These are phyloP conservation scores for Orchesella cincta DNA, from an alignment of 1,140 invertebrate species.

Conservation along the genomic window DNA sequence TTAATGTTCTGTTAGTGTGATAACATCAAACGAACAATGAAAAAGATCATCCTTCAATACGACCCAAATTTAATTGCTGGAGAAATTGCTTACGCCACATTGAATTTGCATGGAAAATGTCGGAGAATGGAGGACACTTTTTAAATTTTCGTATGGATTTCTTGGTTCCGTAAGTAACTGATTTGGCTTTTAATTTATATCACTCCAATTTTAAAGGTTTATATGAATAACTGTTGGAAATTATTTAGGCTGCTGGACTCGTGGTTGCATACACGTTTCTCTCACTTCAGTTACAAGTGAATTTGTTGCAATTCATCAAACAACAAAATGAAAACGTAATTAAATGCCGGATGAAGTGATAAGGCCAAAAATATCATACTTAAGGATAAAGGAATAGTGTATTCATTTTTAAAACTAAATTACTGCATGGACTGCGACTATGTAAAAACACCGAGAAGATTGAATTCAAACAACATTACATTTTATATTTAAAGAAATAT, in stretches of 20 bases:
- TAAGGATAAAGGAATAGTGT: too few species aligned
- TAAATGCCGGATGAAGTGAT: too few species aligned
- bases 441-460: too few species aligned
- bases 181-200: not conserved
- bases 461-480: too few species aligned
- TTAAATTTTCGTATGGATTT: not conserved
- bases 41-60: not conserved
- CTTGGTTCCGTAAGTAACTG: not conserved
- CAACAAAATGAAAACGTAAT: too few species aligned
- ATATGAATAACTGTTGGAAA: too few species aligned
- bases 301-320: too few species aligned
- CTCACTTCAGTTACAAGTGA: not conserved
- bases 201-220: not conserved
- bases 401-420: too few species aligned
- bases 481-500: too few species aligned
- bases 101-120: not conserved
- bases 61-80: not conserved
- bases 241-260: not conserved
- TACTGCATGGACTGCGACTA: too few species aligned
- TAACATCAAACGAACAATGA: not conserved
- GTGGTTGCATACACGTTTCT: not conserved
- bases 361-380: too few species aligned
- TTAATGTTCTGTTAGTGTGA: not conserved
- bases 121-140: not conserved
- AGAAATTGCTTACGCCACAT: not conserved